These are phyloP conservation scores for Amblyopsis hoosieri DNA, from an alignment of 2,797 vertebrate species.

Conservation along the genomic window DNA sequence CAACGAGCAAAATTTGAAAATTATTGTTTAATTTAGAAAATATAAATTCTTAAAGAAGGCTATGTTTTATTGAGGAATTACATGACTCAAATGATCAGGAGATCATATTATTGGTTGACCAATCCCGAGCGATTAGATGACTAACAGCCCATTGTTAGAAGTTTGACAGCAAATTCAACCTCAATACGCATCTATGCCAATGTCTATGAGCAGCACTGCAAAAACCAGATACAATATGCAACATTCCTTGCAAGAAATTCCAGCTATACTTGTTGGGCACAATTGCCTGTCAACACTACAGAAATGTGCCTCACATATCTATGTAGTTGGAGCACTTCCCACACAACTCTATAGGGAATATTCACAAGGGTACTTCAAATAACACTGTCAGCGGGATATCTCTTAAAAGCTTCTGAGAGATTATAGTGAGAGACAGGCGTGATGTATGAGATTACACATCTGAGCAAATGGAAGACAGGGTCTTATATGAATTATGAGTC, in stretches of 20 bases:
- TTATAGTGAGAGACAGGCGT: slow-evolving; percentile 47
- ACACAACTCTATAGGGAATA: slow-evolving; percentile 47
- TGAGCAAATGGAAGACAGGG: slow-evolving; percentile 57
- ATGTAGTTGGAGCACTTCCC: slow-evolving; percentile 16
- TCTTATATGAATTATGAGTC: slow-evolving; percentile 42
- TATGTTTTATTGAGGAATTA: no score
- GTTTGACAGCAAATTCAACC: no score
- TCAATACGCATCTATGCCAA: no score
- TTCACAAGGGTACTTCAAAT: slow-evolving; percentile 55
- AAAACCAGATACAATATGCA: neutral
- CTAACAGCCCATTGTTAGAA: no score
- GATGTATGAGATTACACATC: slow-evolving; percentile 62
- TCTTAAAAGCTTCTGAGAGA: slow-evolving; percentile 57
- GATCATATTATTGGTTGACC: no score
- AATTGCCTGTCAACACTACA: neutral
- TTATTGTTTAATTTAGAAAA: no score
- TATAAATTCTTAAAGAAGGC: no score
- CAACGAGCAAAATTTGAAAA: no score
- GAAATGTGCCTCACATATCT: slow-evolving; percentile 8
- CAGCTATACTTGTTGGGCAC: neutral
- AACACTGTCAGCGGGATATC: slow-evolving; percentile 54
- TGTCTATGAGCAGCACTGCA: slow-evolving; percentile 3
- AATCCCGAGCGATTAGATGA: no score
- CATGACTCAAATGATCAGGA: no score
- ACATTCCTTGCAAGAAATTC: slow-evolving; percentile 12